Percentiles rank a stretch among this genome's conserved stretches.
These are phyloP conservation scores for Semaprochilodus insignis DNA, from an alignment of 2,797 vertebrate genomes.

Conservation along the genomic window DNA sequence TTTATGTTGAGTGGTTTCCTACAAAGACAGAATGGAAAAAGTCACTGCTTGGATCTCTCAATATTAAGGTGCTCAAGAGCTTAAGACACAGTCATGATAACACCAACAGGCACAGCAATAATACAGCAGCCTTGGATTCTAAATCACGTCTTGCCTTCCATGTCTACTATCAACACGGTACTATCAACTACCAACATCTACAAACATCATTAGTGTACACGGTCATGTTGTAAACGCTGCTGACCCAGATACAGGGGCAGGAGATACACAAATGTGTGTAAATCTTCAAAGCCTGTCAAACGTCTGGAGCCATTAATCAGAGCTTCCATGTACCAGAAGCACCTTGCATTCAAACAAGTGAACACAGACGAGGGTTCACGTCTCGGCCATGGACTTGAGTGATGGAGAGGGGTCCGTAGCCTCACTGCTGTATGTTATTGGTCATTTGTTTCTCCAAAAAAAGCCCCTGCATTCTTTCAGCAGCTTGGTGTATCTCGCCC, in stretches of 20 bases:
- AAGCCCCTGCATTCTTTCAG: conserved; percentile 65
- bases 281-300: conserved; percentile 54
- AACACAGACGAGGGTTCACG: conserved; percentile 49
- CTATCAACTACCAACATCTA: conserved; percentile 45
- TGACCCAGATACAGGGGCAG: conserved; percentile 42
- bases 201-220: conserved; percentile 45
- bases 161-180: conserved; percentile 43
- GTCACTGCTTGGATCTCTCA: too few species aligned
- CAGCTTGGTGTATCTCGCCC: conserved; percentile 58
- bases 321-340: conserved; percentile 28
- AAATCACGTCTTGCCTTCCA: conserved; percentile 44
- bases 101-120: too few species aligned
- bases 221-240: conserved; percentile 34
- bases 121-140: conserved; percentile 22
- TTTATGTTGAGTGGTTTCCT: too few species aligned
- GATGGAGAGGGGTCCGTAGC: conserved; percentile 28
- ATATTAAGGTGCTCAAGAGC: too few species aligned
- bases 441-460: conserved; percentile 66
- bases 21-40: too few species aligned
- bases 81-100: too few species aligned
- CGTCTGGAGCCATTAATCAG: conserved; percentile 46
- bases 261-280: conserved; percentile 39
- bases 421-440: conserved; percentile 61
- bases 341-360: conserved; percentile 30
- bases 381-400: conserved; percentile 50